These are phyloP conservation scores for Calephelis virginiensis DNA, from an alignment of 1,140 invertebrate genomes.

Conservation along the genomic window DNA sequence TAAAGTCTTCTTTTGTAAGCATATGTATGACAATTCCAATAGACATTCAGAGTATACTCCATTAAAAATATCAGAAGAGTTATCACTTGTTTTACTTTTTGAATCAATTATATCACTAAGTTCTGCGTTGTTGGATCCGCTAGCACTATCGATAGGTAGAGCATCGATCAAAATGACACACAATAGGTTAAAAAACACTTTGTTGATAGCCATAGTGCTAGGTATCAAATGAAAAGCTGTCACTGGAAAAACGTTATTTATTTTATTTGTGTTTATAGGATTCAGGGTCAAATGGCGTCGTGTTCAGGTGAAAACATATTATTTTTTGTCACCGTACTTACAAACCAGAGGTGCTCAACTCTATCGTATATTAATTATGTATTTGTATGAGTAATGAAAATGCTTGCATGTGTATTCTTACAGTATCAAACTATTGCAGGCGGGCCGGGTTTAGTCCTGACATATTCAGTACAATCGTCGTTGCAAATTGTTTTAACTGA, in stretches of 20 bases:
- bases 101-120: constrained; percentile 25
- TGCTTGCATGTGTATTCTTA: no score
- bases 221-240: constrained; percentile 48
- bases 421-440: no score
- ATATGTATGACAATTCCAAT: constrained; percentile 72
- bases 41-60: constrained; percentile 75
- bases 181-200: constrained; percentile 34
- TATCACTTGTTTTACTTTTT: constrained; percentile 32
- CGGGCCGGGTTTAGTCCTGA: no score
- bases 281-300: constrained; percentile 39
- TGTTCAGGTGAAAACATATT: constrained; percentile 44
- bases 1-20: constrained; percentile 75
- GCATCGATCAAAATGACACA: constrained; percentile 34
- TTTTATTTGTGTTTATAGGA: constrained; percentile 50
- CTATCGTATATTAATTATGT: no score
- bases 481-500: no score
- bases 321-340: constrained; percentile 33
- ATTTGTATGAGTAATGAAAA: no score
- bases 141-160: constrained; percentile 22
- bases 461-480: no score
- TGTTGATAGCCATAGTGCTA: constrained; percentile 39
- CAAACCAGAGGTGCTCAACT: constrained; percentile 8
- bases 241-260: constrained; percentile 45
- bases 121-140: constrained; percentile 7
- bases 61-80: constrained; percentile 53